Percentiles rank a stretch among this genome's conserved stretches.
phyloP scores from a whole-genome alignment of 2,888 invertebrate genomes.

The Drosophila paramelanica region DNA sequence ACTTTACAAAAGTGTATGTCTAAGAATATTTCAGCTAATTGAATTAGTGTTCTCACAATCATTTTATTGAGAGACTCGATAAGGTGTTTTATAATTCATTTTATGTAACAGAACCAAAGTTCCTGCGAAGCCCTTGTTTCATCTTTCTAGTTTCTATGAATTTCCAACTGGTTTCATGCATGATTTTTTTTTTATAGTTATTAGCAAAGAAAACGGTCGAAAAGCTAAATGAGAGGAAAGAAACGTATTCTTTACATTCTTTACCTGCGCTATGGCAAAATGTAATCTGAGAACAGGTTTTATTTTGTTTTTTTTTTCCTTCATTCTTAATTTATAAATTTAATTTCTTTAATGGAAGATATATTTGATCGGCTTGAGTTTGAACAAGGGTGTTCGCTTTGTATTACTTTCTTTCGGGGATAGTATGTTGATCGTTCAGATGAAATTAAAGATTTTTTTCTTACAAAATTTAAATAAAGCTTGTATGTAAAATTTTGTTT shows the following conservation, averaged over 20 bases:
- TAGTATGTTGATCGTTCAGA: not conserved
- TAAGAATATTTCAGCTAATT: not conserved
- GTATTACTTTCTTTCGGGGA: not conserved
- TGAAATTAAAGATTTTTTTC: too few relatives aligned
- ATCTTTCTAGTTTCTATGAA: slow-evolving; percentile 22
- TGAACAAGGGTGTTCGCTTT: slow-evolving; percentile 8
- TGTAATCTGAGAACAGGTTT: slow-evolving; percentile 46
- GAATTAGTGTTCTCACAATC: not conserved
- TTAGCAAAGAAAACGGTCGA: slow-evolving; percentile 30
- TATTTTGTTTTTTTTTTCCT: not conserved
- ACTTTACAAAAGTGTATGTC: not conserved
- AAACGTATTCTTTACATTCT: slow-evolving; percentile 29
- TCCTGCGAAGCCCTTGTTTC: not conserved
- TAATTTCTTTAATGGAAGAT: slow-evolving; percentile 6
- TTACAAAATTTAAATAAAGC: too few relatives aligned
- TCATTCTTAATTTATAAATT: slow-evolving; percentile 14
- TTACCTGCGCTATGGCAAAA: slow-evolving; percentile 47
- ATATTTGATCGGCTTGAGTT: slow-evolving; percentile 10
- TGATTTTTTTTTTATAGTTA: slow-evolving; percentile 14
- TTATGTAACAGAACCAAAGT: not conserved
- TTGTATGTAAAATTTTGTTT: too few relatives aligned
- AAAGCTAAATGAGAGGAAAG: slow-evolving; percentile 29
- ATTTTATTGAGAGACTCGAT: not conserved
- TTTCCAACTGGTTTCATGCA: slow-evolving; percentile 49
- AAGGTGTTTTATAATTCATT: not conserved